Conservation (phyloP, 2,888 invertebrate species). For the Polymixis flavicincta region DNA sequence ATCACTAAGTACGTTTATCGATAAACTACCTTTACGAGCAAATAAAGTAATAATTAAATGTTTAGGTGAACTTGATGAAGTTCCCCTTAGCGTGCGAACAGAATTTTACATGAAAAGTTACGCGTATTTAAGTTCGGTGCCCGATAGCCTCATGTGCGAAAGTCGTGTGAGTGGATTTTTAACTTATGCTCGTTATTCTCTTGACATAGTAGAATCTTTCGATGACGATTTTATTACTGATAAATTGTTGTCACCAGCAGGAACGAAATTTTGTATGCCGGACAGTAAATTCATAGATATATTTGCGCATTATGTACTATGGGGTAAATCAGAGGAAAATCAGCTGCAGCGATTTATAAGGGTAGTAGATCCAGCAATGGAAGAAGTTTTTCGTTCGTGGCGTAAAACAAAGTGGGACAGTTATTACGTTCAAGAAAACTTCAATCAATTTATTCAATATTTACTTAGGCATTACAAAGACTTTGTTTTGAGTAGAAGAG, state of each 20-base stretch:
- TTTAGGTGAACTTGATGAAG: conserved; percentile 62
- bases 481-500: conserved; percentile 64
- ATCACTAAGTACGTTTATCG: conserved; percentile 69
- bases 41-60: conserved; percentile 72
- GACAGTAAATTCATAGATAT: conserved; percentile 38
- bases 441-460: conserved; percentile 31
- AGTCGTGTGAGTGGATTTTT: conserved; percentile 55
- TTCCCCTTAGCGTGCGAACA: conserved; percentile 60
- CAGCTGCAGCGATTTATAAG: conserved; percentile 67
- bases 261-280: conserved; percentile 58
- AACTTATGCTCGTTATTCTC: conserved; percentile 15
- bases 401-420: conserved; percentile 33
- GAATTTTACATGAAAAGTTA: conserved; percentile 71
- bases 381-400: conserved; percentile 67
- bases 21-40: conserved; percentile 70
- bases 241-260: conserved; percentile 64
- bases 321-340: conserved; percentile 64
- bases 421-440: conserved; percentile 50
- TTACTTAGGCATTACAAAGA: conserved; percentile 37
- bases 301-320: conserved; percentile 66
- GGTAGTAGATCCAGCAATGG: conserved; percentile 67
- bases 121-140: conserved; percentile 69
- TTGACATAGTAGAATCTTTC: conserved; percentile 67
- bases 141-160: conserved; percentile 63
- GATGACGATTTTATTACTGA: conserved; percentile 70